Evolutionary conservation across 2,888 invertebrate species (phyloP), one percentile per base, ranked within the genome.

Genomic region (Thymelicus lineola): DNA sequence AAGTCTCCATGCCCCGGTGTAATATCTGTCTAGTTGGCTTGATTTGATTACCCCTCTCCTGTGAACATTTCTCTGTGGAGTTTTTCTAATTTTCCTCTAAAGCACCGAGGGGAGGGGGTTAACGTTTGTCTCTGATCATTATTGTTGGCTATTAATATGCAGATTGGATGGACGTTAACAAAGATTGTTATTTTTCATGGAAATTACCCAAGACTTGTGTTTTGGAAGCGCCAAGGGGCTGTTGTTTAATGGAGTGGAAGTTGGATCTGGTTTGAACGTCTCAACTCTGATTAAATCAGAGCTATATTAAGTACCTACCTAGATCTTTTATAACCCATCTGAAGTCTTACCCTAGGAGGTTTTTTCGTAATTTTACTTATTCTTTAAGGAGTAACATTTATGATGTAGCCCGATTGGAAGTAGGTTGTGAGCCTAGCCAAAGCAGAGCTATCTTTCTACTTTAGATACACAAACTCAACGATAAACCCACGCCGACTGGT

Each of bases 1-100:
- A 5, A 5, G 3, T 28, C 5, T 28, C 28, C 63, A 36, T 48
- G 45, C n/a, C n/a, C n/a, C 35, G 17, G 66, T 17, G 36, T 63
- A 57, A 62, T 57, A 42, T 67, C 63, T 58, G 57, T 57, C 38
- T 55, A 60, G 57, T 48, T 63, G 53, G 53, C 69, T 75, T 75
- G 78, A 79, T 79, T 79, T 76, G 70, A 71, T 72, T 72, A 71
- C 71, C 71, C 68, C 74, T 71, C 72, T 73, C 71, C 70, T 64
- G 50, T 59, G 59, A 71, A 73, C 63, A 71, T 65, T 64, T 67
- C 77, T 75, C 78, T 35, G 66, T 83, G 80, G 83, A 80, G 68
- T 62, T 79, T 78, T 79, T 81, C 82, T 82, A 82, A 83, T 83
- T 82, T 80, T 79, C 81, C 77, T 80, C 74, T 76, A 78, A 77